A percentile compares a stretch with the other conserved stretches of the same genome.
Conservation (phyloP, 2,797 vertebrate species). For the Poeciliopsis paucimaculata region DNA sequence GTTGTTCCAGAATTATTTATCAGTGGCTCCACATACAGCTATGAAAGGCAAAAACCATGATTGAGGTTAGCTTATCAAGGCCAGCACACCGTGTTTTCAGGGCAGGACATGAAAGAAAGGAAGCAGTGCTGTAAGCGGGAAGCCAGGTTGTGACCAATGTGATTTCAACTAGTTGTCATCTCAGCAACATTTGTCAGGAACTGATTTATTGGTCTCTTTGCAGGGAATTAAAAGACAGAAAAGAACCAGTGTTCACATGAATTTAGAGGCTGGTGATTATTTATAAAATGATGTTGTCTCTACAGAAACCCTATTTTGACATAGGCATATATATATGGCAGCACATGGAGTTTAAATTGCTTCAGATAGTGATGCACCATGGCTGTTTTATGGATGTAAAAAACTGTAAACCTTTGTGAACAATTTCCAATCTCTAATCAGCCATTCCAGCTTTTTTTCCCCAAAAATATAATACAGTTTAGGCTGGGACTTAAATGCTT, state of each 20-base stretch:
- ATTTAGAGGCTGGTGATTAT: conserved; percentile 38
- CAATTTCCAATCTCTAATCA: background rate
- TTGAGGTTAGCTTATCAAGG: conserved; percentile 11
- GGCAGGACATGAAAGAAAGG: conserved; percentile 8
- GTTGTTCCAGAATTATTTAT: conserved; percentile 22
- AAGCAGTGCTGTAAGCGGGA: conserved; percentile 33
- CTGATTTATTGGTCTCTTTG: conserved; percentile 61
- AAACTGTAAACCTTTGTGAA: background rate
- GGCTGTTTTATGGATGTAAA: background rate
- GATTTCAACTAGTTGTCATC: conserved; percentile 54
- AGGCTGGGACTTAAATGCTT: no score
- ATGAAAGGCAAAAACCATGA: background rate
- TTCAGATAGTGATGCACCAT: background rate
- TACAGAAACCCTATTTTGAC: conserved; percentile 36
- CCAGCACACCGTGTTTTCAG: background rate
- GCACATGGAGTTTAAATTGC: conserved; percentile 15
- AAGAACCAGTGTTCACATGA: conserved; percentile 5
- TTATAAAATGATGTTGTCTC: conserved; percentile 49
- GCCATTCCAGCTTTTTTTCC: background rate
- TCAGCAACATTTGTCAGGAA: conserved; percentile 65
- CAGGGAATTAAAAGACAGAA: conserved; percentile 22
- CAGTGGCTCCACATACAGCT: background rate
- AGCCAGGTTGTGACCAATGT: conserved; percentile 46
- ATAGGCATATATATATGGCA: conserved; percentile 21
- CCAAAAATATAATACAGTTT: background rate